phyloP scores from a whole-genome alignment of 2,113 vertebrate species.

The Lepisosteus oculatus region DNA sequence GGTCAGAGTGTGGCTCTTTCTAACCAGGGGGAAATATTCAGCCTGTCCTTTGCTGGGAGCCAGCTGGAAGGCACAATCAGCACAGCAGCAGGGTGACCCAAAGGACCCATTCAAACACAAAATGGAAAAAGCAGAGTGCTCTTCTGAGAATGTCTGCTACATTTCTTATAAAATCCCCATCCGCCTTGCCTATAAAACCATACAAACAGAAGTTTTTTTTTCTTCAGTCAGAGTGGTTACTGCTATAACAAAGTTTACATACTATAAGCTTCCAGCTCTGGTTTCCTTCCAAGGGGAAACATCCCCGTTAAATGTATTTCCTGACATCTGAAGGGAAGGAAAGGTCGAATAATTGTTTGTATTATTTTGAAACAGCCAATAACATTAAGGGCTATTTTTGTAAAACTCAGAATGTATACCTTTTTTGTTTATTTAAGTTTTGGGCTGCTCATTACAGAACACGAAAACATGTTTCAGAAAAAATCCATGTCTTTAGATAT shows the following conservation, averaged over 20 bases:
- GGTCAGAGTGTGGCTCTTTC: too few species aligned
- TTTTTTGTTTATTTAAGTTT: too few species aligned
- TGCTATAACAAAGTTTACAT: not conserved
- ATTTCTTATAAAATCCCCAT: conserved; percentile 25
- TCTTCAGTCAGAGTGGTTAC: not conserved
- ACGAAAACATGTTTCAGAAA: too few species aligned
- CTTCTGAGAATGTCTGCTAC: conserved; percentile 1
- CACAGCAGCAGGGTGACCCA: conserved; percentile 7
- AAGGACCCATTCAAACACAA: conserved; percentile 11
- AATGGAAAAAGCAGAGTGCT: conserved; percentile 22
- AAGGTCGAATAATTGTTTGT: too few species aligned
- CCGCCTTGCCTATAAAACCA: conserved; percentile 18
- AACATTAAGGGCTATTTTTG: too few species aligned
- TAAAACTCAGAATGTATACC: too few species aligned
- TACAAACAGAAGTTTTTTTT: not conserved
- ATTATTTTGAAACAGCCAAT: too few species aligned
- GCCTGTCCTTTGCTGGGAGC: not conserved
- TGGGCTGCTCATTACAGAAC: too few species aligned
- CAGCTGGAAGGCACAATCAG: conserved; percentile 5
- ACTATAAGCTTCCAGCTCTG: not conserved
- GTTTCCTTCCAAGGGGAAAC: conserved; percentile 1
- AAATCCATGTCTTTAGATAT: too few species aligned
- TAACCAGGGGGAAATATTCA: not conserved
- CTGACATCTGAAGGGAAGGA: not conserved
- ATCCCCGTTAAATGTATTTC: conserved; percentile 19